phyloP scores from a whole-genome alignment of 2,888 invertebrate species.

The Maniola hyperantus region DNA sequence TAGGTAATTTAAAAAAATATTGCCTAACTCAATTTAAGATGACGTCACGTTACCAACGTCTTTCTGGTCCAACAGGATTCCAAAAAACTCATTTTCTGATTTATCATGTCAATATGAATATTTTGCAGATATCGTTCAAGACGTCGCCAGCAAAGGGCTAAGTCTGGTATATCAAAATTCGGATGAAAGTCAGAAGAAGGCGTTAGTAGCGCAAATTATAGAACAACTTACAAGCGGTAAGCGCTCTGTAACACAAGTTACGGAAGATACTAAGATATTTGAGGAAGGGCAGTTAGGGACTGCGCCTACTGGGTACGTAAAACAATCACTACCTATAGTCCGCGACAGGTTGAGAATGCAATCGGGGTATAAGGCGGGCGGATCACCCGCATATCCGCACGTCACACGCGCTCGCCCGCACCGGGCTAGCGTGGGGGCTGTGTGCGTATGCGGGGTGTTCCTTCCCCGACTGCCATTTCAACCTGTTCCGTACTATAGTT shows the following conservation, averaged over 20 bases:
- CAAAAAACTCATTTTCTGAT: neutral
- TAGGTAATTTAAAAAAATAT: no score
- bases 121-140: conserved; percentile 92
- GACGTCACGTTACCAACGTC: no score
- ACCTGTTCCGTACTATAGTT: no score
- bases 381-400: no score
- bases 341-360: no score
- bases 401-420: no score
- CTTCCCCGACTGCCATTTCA: no score
- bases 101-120: conserved; percentile 14
- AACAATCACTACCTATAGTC: neutral
- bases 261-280: conserved; percentile 92
- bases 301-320: conserved; percentile 90
- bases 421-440: no score
- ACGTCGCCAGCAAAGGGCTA: conserved; percentile 95
- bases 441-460: no score
- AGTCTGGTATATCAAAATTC: conserved; percentile 94
- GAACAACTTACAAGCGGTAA: conserved; percentile 92
- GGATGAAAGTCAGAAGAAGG: conserved; percentile 86
- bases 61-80: neutral
- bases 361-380: no score
- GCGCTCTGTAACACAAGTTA: conserved; percentile 87
- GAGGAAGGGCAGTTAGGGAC: conserved; percentile 94
- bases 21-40: neutral
- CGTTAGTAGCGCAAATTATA: conserved; percentile 89